Evolutionary conservation across 2,888 invertebrate species (phyloP).

Genomic region (Megalurothrips usitatus): DNA sequence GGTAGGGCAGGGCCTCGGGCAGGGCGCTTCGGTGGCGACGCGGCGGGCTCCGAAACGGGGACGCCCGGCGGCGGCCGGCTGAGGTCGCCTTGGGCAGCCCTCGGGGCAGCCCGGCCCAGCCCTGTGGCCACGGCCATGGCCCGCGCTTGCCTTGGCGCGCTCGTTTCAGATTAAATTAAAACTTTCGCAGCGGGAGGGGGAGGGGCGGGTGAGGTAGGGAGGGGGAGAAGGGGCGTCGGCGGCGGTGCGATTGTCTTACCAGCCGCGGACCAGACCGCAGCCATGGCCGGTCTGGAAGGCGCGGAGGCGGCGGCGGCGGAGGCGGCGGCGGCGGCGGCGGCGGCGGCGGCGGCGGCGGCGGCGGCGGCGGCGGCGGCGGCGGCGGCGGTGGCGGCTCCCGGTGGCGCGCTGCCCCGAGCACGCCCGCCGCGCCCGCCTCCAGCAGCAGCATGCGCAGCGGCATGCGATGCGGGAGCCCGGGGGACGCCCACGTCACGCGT

Average conservation of each 20-base stretch:
- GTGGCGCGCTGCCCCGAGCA: neutral
- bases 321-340: neutral
- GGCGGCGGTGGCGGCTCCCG: neutral
- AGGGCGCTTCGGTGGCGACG: neutral
- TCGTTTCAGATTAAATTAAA: constrained; percentile 27
- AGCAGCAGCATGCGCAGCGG: neutral
- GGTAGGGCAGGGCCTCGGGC: neutral
- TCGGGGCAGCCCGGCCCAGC: neutral
- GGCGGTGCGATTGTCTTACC: neutral
- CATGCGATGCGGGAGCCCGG: neutral
- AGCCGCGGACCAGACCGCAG: neutral
- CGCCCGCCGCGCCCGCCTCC: neutral
- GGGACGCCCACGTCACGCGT: neutral
- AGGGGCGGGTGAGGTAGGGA: neutral
- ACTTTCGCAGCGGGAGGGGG: neutral
- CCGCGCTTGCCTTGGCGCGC: constrained; percentile 14
- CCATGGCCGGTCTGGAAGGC: neutral
- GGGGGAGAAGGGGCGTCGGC: neutral
- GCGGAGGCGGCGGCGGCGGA: neutral
- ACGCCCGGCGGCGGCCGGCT: neutral
- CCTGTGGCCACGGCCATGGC: neutral
- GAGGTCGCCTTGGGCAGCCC: neutral
- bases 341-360: neutral
- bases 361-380: neutral
- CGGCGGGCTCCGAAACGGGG: neutral